Base-by-base conservation (phyloP, 1,140 invertebrate genomes). In the Heterodera carotae region DNA sequence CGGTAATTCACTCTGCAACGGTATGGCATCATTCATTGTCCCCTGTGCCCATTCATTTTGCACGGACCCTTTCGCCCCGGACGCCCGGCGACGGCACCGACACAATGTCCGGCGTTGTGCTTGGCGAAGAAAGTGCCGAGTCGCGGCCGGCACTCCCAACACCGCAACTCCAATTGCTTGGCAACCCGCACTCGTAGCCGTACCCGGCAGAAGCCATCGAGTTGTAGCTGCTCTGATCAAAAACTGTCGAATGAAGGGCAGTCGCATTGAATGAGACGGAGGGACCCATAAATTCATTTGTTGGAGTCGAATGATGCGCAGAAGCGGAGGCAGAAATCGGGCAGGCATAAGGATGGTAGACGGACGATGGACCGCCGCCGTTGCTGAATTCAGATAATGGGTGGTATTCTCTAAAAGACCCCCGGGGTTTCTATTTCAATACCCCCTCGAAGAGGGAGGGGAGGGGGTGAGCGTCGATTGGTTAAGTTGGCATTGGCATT, bases 1-100 rank as follows among this genome's bases (percentile, higher is more conserved):
- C n/a, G 84, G 87, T 64, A 88, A 70, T 66, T 86, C 83, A 39
- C 43, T 59, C 62, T 81, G 25, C 77, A 79, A 68, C 12, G 12
- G 15, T 18, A 18, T 15, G 22, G 33, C 48, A 22, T 39, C 68
- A 39, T 25, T 77, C n/a, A 4, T 34, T 12, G 29, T 7, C 25
- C 34, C 25, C 25, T 81, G 75, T 8, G 15, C 31, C 22, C 60
- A n/a, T n/a, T n/a, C n/a, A n/a, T 34, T 59, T 78, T 64, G 10
- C 15, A 69, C 39, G 18, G 25, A 70, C 67, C 75, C 5, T 79
- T 69, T 56, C 76, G n/a, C 56, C n/a, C 36, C 56, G 72, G 29
- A 34, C 72, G 5, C 56, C 12, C 36, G 72, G 72, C 3, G 62
- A 74, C 72, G 43, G 27, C 70, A 66, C 29, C 78, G 74, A 68